A percentile compares a stretch with the other conserved stretches of the same genome.
These are phyloP conservation scores for Peromyscus leucopus DNA, from an alignment of 2,113 vertebrate genomes.

Conservation along the genomic window DNA sequence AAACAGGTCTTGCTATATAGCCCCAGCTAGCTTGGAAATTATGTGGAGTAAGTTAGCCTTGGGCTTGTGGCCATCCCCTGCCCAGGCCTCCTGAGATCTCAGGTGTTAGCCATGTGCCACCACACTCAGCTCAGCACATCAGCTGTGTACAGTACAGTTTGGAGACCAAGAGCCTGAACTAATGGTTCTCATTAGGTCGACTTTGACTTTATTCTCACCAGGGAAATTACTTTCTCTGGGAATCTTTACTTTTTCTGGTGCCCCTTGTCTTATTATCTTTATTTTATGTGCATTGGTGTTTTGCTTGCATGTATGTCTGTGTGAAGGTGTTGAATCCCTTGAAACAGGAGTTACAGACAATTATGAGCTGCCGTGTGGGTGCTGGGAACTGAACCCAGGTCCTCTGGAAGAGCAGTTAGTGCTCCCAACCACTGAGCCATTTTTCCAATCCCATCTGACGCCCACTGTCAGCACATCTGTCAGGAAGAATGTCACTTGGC, in stretches of 20 bases:
- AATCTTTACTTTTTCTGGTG: slow-evolving; percentile 19
- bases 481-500: not conserved
- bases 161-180: not conserved
- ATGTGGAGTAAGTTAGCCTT: not conserved
- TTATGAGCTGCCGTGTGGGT: not conserved
- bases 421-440: not conserved
- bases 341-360: not conserved
- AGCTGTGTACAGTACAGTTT: not conserved
- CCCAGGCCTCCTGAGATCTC: not conserved
- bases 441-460: not conserved
- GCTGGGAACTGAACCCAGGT: not conserved
- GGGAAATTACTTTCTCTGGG: not conserved
- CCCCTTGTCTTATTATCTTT: not conserved
- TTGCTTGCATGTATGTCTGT: not conserved
- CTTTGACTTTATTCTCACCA: not conserved
- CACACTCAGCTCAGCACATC: not conserved
- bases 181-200: not conserved
- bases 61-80: not conserved
- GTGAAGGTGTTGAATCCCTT: not conserved
- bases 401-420: not conserved
- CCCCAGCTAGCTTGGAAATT: not conserved
- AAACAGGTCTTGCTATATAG: not conserved
- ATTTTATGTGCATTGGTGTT: not conserved
- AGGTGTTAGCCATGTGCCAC: not conserved
- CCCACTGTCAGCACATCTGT: not conserved